Evolutionary conservation across 2,888 invertebrate species (phyloP).

Genomic region (Sepioteuthis lessoniana): DNA sequence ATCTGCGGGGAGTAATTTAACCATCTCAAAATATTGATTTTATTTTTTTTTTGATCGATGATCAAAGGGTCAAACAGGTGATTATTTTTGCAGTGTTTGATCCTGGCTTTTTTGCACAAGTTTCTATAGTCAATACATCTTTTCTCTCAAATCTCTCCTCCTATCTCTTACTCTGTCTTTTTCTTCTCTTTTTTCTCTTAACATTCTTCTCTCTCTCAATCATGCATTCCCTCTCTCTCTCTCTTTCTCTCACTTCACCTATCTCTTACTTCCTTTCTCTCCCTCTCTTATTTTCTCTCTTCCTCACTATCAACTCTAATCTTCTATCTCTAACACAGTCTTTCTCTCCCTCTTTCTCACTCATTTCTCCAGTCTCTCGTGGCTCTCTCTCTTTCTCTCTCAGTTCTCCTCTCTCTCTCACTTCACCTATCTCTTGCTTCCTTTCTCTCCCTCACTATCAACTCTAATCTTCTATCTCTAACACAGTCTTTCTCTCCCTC

Average conservation of each 20-base stretch:
- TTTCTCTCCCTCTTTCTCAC: conserved; percentile 14
- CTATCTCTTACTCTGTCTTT: background rate
- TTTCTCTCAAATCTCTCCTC: background rate
- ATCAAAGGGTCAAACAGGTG: conserved; percentile 33
- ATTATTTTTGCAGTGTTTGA: conserved; percentile 33
- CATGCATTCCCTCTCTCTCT: background rate
- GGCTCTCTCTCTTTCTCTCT: conserved; percentile 41
- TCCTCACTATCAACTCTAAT: conserved; percentile 73
- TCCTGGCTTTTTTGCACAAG: background rate
- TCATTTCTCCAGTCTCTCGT: too few relatives aligned
- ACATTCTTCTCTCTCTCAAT: background rate
- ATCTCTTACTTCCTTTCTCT: conserved; percentile 88
- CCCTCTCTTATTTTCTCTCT: conserved; percentile 88
- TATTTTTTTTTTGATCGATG: background rate
- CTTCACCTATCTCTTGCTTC: conserved; percentile 15
- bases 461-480: conserved; percentile 43
- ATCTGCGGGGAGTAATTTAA: conserved; percentile 13
- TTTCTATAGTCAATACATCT: background rate
- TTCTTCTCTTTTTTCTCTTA: background rate
- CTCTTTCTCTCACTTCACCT: conserved; percentile 46
- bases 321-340: background rate
- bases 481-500: conserved; percentile 46
- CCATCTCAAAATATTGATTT: conserved; percentile 14
- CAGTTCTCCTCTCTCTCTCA: conserved; percentile 41
- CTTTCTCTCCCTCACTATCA: background rate